These are phyloP conservation scores for Neomorphus geoffroyi DNA, from an alignment of 2,797 vertebrate genomes.

Conservation along the genomic window DNA sequence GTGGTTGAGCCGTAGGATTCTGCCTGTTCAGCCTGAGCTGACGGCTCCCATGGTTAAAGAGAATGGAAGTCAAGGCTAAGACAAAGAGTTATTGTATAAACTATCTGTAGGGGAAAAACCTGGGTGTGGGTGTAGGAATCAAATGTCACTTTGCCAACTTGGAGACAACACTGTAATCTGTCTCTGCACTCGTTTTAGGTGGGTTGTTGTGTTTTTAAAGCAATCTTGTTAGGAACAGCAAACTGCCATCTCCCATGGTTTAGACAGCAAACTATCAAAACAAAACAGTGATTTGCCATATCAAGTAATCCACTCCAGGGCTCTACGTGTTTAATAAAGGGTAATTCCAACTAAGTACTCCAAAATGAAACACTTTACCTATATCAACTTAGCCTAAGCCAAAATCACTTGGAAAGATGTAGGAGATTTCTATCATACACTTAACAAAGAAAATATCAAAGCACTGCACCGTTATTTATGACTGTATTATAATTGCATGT, in stretches of 20 bases:
- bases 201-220: background rate
- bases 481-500: background rate
- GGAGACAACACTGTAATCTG: background rate
- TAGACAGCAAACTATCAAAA: background rate
- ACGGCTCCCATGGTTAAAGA: background rate
- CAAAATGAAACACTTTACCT: background rate
- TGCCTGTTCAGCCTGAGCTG: background rate
- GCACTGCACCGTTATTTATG: background rate
- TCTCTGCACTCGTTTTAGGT: background rate
- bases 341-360: background rate
- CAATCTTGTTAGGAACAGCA: background rate
- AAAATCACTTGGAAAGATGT: background rate
- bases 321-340: background rate
- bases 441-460: background rate
- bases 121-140: background rate
- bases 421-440: background rate
- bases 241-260: background rate
- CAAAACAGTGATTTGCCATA: background rate
- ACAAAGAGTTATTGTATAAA: background rate
- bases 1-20: background rate
- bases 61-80: background rate
- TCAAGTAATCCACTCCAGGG: background rate
- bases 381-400: background rate
- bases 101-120: background rate
- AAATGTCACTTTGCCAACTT: background rate